A percentile compares a stretch with the other conserved stretches of the same genome.
Evolutionary conservation across 2,113 vertebrate species (phyloP).

Genomic region (Leptocoma aspasia): DNA sequence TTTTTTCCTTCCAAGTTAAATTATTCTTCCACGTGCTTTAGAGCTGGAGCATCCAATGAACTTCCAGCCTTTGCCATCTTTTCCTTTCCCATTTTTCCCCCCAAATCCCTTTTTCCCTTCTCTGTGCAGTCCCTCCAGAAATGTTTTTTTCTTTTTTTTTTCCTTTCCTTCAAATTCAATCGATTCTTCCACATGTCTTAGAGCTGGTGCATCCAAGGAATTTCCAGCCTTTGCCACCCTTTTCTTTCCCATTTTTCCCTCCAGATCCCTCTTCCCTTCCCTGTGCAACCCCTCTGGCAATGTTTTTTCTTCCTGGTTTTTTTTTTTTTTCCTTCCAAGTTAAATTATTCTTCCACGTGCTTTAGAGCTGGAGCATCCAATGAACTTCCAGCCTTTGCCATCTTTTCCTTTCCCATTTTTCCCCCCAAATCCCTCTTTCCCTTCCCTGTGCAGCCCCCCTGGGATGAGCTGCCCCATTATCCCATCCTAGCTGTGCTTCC

Average conservation of each 20-base stretch:
- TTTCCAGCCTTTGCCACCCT: not conserved
- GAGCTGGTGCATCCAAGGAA: not conserved
- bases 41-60: not conserved
- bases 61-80: not conserved
- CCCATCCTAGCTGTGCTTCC: not conserved
- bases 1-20: not conserved
- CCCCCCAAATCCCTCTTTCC: too few relatives aligned
- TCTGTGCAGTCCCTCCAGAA: too few relatives aligned
- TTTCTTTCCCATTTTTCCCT: not conserved
- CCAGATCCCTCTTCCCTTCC: not conserved
- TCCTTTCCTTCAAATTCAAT: not conserved
- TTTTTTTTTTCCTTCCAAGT: not conserved
- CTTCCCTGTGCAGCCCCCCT: too few relatives aligned
- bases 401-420: not conserved
- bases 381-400: not conserved
- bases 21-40: not conserved
- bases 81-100: not conserved
- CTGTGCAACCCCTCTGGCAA: not conserved
- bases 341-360: not conserved
- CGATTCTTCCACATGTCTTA: accelerated
- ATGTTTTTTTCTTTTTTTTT: not conserved
- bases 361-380: not conserved
- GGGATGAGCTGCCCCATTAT: not conserved
- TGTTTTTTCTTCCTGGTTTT: not conserved
- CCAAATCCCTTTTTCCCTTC: too few relatives aligned